Evolutionary conservation across 2,888 invertebrate genomes (phyloP).

Genomic region (Perdita meconis): DNA sequence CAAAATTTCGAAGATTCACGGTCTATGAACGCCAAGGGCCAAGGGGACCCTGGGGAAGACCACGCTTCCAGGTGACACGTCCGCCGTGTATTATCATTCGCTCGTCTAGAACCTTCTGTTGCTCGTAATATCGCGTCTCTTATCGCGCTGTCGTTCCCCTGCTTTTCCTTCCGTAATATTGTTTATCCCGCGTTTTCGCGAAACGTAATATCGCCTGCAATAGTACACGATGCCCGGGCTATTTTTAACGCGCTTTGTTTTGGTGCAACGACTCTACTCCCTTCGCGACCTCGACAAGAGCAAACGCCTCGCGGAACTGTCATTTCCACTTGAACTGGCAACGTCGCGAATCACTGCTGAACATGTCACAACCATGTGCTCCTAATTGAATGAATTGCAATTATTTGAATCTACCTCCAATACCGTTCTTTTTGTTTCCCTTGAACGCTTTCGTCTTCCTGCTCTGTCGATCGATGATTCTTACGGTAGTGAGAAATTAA

Average conservation of each 20-base stretch:
- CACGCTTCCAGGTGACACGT: conserved; percentile 81
- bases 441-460: conserved; percentile 4
- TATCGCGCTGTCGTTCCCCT: neutral
- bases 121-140: neutral
- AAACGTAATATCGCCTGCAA: conserved; percentile 47
- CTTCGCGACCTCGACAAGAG: conserved; percentile 14
- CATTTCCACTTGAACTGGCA: conserved; percentile 46
- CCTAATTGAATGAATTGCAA: conserved; percentile 41
- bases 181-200: conserved; percentile 10
- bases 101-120: conserved; percentile 13
- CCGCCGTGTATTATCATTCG: conserved; percentile 4
- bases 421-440: neutral
- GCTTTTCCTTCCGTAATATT: neutral
- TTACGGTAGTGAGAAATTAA: neutral
- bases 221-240: conserved; percentile 33
- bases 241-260: conserved; percentile 69
- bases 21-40: conserved; percentile 83
- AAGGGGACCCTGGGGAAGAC: conserved; percentile 84
- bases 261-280: conserved; percentile 61
- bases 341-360: conserved; percentile 37
- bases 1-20: conserved; percentile 77
- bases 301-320: conserved; percentile 42
- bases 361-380: conserved; percentile 55
- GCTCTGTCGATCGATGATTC: neutral
- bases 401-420: conserved; percentile 7